Evolutionary conservation across 2,113 vertebrate species (phyloP).

Genomic region (Cephalophus harveyi): DNA sequence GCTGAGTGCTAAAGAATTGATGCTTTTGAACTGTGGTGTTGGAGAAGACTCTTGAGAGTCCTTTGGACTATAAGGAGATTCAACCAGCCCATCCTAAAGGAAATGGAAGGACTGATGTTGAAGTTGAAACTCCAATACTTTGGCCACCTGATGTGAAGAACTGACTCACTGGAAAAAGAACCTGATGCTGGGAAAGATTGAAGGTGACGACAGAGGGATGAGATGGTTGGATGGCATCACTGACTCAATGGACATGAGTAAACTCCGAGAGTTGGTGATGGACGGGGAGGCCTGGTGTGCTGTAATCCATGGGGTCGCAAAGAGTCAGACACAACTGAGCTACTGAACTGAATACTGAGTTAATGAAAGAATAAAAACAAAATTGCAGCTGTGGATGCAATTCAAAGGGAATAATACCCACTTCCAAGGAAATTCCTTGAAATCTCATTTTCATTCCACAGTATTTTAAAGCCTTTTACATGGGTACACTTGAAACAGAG

Average conservation of each 20-base stretch:
- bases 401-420: not conserved
- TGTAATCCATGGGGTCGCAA: not conserved
- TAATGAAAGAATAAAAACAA: not conserved
- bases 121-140: not conserved
- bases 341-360: not conserved
- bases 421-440: constrained; percentile 48
- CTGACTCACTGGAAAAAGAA: not conserved
- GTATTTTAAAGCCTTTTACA: constrained; percentile 17
- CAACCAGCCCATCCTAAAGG: not conserved
- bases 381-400: not conserved
- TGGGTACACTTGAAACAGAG: not conserved
- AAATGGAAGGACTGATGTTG: not conserved
- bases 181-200: not conserved
- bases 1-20: not conserved
- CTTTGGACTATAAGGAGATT: not conserved
- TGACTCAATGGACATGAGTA: not conserved
- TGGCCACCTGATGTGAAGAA: not conserved
- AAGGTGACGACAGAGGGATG: not conserved
- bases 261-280: not conserved
- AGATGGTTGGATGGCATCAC: not conserved
- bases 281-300: not conserved
- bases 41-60: not conserved
- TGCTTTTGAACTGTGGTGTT: not conserved
- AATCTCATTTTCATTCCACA: constrained; percentile 46
- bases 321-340: not conserved